Conservation (phyloP, 1,140 invertebrate species). For the Drosophila micromelanica region DNA sequence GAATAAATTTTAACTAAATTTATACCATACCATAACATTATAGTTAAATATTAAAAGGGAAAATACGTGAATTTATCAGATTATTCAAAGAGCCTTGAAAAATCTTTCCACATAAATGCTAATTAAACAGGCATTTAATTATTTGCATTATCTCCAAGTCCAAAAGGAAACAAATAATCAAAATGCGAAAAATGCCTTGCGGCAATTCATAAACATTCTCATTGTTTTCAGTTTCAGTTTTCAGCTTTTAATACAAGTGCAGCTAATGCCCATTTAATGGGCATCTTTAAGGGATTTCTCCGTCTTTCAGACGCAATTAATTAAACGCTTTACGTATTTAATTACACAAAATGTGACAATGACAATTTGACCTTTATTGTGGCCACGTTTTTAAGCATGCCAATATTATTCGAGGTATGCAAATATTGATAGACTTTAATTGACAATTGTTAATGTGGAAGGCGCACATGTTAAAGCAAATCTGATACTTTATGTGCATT, state of each 20-base stretch:
- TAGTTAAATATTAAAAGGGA: background rate
- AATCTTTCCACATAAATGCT: conserved; percentile 2
- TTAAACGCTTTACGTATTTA: conserved; percentile 52
- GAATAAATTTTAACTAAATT: background rate
- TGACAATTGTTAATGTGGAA: conserved; percentile 13
- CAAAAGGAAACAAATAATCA: conserved; percentile 22
- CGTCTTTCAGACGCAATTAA: conserved; percentile 39
- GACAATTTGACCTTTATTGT: background rate
- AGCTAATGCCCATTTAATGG: conserved; percentile 55
- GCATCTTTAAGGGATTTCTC: conserved; percentile 50
- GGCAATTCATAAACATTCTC: conserved; percentile 32
- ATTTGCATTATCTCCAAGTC: conserved; percentile 14
- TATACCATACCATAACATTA: too few species aligned
- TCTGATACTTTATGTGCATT: conserved; percentile 21
- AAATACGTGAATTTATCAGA: background rate
- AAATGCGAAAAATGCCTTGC: conserved; percentile 9
- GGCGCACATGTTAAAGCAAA: background rate
- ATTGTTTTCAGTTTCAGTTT: conserved; percentile 17
- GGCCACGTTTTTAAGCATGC: too few species aligned
- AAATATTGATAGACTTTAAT: conserved; percentile 8
- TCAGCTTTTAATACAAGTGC: conserved; percentile 12
- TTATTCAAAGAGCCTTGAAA: too few species aligned
- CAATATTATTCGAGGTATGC: conserved; percentile 1
- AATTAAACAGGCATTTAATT: conserved; percentile 40
- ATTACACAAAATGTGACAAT: conserved; percentile 37